Conservation (phyloP, 2,888 invertebrate genomes). For the Lepidocyrtoides sp. region DNA sequence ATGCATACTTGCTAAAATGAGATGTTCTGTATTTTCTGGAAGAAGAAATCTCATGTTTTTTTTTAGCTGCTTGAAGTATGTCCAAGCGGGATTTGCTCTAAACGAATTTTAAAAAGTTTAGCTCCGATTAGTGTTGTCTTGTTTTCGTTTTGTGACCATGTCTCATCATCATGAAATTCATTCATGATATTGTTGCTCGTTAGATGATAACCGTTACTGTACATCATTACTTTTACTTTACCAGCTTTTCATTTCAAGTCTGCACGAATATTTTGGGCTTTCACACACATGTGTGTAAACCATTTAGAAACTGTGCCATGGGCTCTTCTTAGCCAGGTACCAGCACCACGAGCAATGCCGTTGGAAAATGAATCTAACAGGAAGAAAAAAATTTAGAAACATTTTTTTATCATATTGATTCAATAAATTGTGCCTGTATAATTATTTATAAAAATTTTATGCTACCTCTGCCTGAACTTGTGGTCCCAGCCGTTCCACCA, state of each 20-base stretch:
- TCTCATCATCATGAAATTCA: too few species aligned
- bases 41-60: neutral
- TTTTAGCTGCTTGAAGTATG: neutral
- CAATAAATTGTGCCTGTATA: neutral
- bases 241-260: constrained; percentile 55
- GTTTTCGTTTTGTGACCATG: too few species aligned
- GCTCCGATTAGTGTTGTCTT: neutral
- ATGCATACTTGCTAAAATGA: neutral
- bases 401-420: too few species aligned
- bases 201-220: neutral
- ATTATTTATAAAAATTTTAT: too few species aligned
- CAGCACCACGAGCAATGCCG: constrained; percentile 62
- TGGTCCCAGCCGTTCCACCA: constrained; percentile 51
- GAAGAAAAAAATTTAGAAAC: neutral
- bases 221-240: neutral
- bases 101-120: too few species aligned
- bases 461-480: constrained; percentile 51
- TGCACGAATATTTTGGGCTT: constrained; percentile 82
- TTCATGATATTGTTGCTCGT: too few species aligned
- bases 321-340: constrained; percentile 80
- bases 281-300: constrained; percentile 84
- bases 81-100: neutral
- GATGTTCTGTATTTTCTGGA: neutral
- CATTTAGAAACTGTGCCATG: constrained; percentile 85
- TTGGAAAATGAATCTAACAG: constrained; percentile 71